These are phyloP conservation scores for Scleropages formosus DNA, from an alignment of 2,797 vertebrate species.

Conservation along the genomic window DNA sequence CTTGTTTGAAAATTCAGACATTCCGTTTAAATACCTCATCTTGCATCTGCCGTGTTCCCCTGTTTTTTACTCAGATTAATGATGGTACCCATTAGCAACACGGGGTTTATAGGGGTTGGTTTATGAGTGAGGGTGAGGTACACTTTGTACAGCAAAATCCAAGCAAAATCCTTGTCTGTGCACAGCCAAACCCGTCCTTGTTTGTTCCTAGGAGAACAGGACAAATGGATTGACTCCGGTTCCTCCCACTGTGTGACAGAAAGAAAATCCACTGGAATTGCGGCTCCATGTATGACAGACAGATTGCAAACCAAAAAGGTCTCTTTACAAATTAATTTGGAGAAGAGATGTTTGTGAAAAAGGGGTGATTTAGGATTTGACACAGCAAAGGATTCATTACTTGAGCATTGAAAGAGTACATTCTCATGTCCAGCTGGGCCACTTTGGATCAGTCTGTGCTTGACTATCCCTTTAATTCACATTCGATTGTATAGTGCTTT, in stretches of 20 bases:
- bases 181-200: background rate
- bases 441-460: background rate
- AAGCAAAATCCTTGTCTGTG: constrained; percentile 22
- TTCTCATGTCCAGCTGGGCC: background rate
- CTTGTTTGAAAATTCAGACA: constrained; percentile 35
- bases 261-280: too few species aligned
- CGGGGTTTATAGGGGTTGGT: constrained; percentile 33
- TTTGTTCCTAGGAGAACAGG: background rate
- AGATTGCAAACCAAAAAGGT: background rate
- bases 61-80: constrained; percentile 25
- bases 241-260: too few species aligned
- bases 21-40: constrained; percentile 26
- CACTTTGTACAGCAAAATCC: constrained; percentile 21
- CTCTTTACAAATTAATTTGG: background rate
- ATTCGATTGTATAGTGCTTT: background rate
- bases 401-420: background rate
- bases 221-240: too few species aligned
- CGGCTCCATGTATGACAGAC: too few species aligned
- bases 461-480: background rate
- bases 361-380: background rate
- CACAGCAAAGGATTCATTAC: background rate
- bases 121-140: constrained; percentile 14
- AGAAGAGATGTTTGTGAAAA: background rate
- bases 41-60: constrained; percentile 13
- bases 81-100: constrained; percentile 36